Percentiles rank a stretch among this genome's conserved stretches.
phyloP scores from a whole-genome alignment of 1,140 invertebrate species.

The Procambarus virginalis region DNA sequence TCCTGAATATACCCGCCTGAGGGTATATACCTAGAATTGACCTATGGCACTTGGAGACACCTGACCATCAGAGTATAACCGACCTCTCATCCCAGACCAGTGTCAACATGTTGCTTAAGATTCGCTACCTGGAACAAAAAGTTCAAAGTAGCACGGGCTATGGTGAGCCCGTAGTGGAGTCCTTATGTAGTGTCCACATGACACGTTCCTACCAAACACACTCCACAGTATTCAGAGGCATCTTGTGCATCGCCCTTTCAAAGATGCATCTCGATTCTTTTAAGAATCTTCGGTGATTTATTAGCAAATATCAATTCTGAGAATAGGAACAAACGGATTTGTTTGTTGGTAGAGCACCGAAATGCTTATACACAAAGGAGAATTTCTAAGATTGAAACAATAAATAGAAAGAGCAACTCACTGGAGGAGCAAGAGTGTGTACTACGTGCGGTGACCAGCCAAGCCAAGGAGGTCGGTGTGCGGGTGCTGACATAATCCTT shows the following conservation, averaged over 20 bases:
- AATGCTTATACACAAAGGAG: too few species aligned
- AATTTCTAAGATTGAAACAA: neutral
- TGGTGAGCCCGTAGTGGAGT: too few species aligned
- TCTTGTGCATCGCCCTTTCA: too few species aligned
- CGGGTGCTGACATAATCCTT: slow-evolving; percentile 5
- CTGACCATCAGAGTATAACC: neutral
- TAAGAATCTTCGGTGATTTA: neutral
- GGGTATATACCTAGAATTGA: neutral
- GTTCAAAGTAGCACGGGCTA: too few species aligned
- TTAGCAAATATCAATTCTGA: neutral
- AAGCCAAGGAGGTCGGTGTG: neutral
- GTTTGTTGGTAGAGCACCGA: too few species aligned
- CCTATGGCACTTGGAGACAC: neutral
- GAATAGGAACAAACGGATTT: neutral
- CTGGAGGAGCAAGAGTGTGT: neutral
- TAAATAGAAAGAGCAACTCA: neutral
- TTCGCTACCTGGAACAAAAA: too few species aligned
- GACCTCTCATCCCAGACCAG: neutral
- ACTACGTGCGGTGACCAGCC: neutral
- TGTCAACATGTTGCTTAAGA: too few species aligned
- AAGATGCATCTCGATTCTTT: too few species aligned
- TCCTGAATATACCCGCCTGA: too few species aligned
- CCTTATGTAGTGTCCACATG: too few species aligned
- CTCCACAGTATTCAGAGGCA: neutral
- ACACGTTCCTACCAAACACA: neutral